Base-by-base conservation (phyloP, 2,797 vertebrate species). In the Coregonus ussuriensis region DNA sequence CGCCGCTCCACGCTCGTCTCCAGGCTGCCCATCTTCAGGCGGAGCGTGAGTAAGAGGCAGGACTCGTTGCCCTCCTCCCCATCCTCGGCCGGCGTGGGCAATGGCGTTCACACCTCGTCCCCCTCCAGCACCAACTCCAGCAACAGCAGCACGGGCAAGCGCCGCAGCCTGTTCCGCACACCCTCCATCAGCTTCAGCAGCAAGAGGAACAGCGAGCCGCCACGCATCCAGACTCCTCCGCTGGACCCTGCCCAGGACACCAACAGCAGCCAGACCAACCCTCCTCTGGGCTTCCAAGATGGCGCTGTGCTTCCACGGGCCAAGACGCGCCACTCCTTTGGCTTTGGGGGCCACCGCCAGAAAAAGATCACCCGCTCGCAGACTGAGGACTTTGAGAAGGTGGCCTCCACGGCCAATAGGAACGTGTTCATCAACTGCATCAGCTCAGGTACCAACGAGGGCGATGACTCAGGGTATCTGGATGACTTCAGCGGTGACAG, bases 41-140 rank as follows among this genome's bases (percentile, higher is more conserved):
- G 96, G 80, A 98, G 95, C 82, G 94, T 91, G 85, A 96, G 92
- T 82, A 96, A 97, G 85, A 94, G 94, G 86, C 97, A 97, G 82
- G 97, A 98, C 6, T 99, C 98, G 0, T 95, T 99, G 1, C 98
- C 98, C 0, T 98, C 98, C n/a, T 99, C 98, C 0, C 98, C 98
- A 0, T 98, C 98, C 0, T 98, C 98, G 0, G 93, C 95, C 0
- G 93, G 95, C 16, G 95, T 92, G 11, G 94, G 95, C 1, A 92
- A 95, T 83, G 97, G 96, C 18, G 93, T 96, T 75, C 97, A 98
- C 87, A 97, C 96, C 18, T 98, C 98, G 5, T 99, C 98, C 0
- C 98, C 98, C 0, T 98, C 98, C 87, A 99, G 98, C 93, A 99
- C 98, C 0, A 99, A 98, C 90, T 99, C 98, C 77, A 99, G 98